phyloP scores from a whole-genome alignment of 2,113 vertebrate genomes.

The Mormoops blainvillei region DNA sequence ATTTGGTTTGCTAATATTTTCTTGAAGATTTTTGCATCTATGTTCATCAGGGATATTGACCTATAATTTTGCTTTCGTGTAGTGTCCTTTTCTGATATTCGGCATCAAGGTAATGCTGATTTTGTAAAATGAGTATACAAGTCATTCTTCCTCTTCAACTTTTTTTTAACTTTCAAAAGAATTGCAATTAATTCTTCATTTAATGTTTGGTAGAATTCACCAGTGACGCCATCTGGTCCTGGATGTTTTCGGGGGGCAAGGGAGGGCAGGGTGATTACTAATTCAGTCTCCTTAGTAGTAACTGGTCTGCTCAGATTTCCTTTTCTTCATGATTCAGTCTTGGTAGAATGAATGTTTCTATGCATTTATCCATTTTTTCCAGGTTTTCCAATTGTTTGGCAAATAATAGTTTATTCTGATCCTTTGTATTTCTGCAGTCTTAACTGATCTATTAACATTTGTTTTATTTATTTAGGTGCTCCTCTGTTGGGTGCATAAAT shows the following conservation, averaged over 20 bases:
- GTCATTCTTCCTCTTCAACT: neutral
- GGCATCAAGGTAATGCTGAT: neutral
- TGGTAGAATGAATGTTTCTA: neutral
- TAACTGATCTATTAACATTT: neutral
- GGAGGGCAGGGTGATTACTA: neutral
- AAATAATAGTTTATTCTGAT: neutral
- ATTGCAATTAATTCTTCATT: neutral
- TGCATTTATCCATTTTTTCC: neutral
- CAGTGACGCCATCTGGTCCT: neutral
- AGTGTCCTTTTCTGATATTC: neutral
- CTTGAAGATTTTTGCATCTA: neutral
- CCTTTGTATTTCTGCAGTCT: neutral
- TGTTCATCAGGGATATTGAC: neutral
- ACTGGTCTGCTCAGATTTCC: neutral
- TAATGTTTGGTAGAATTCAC: neutral
- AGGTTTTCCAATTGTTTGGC: neutral
- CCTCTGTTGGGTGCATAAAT: neutral
- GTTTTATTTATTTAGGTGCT: neutral
- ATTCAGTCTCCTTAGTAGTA: neutral
- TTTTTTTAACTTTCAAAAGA: neutral
- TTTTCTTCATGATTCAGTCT: neutral
- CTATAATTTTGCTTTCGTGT: neutral
- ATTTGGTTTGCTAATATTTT: neutral
- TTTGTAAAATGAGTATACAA: neutral
- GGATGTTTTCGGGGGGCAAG: neutral